Evolutionary conservation across 1,140 invertebrate species (phyloP), one percentile per base, ranked within the genome.

Genomic region (Bombus sylvicola): DNA sequence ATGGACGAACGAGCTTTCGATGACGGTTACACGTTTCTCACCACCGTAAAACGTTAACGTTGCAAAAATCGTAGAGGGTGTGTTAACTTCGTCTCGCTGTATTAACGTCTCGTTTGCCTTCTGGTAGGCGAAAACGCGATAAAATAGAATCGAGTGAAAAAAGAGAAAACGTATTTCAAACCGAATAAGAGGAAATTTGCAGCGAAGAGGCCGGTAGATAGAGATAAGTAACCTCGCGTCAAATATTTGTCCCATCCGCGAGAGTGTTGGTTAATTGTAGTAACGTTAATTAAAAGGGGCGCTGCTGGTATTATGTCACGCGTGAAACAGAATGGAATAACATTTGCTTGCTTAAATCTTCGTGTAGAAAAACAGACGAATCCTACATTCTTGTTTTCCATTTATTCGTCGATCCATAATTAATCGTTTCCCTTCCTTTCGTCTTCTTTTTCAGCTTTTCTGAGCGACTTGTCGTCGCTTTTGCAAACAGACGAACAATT

Each of bases 211-310:
- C 47, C 47, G 39, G 18, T 31, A n/a, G 53, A 72, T 85, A 80
- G 66, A 85, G 76, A 85, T 80, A 85, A 80, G 83, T 85, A 85
- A 85, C 83, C 66, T 64, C 68, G 83, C 10, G 66, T 79, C 83
- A 72, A 85, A 72, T 85, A 85, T 85, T 85, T 85, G 83, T 80
- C 76, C 41, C 76, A 64, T 80, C 68, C 76, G 76, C 53, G 47
- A 22, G 66, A 85, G 39, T 41, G 83, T 84, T 57, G 83, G 83
- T 85, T 85, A 85, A 85, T 85, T 72, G 76, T 85, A 85, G 83
- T 80, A 80, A 62, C 83, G 76, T 85, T 85, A 85, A 85, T 85
- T 85, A 85, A 85, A 85, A 85, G 76, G 66, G 76, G 66, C 66
- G 37, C 39, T 59, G 76, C 64, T 72, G 47, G 83, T 85, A 79